Evolutionary conservation across 1,140 invertebrate genomes (phyloP), one percentile per base, ranked within the genome.

Genomic region (Pinna nobilis): DNA sequence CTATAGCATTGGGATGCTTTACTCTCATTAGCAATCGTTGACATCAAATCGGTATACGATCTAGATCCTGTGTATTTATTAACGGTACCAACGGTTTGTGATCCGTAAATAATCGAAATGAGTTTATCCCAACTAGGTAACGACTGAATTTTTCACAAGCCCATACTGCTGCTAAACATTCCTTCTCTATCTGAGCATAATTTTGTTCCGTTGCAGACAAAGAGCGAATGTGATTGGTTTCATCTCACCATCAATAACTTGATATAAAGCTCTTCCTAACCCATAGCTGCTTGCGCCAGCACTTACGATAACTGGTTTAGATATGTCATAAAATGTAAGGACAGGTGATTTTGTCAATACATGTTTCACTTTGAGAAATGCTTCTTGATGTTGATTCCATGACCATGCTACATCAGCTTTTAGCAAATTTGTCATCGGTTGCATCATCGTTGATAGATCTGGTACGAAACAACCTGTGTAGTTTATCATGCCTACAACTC

Each of bases 151-250:
- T 90, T 60, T 87, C 84, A 13, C 92, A 84, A 6, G 87, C 67
- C 59, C 72, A 78, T 18, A 68, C 32, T 28, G 49, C 30, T 3
- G 67, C 74, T 15, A 90, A 76, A 6, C 86, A 90, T 83, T 93
- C 90, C 81, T 88, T 91, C 55, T 92, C 90, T 39, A 91, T 89
- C 67, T 90, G 88, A 18, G 87, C 80, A 55, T 92, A 91, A 47
- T 88, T 90, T 15, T 39, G 78, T 57, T 84, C 82, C 59, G 63
- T 80, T 15, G 20, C 9, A 5, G 68, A 76, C 23, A 83, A 55
- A 35, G 69, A 74, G 33, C 87, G 78, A 5, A 90, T 5, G 81
- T 84, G 47, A 89, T 84, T 4, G 88, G 86, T 41, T 76, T 75
- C 49, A 63, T 20, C 37, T 32, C 47, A 32, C 64, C 74, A 11